Base-by-base conservation (phyloP, 2,888 invertebrate genomes). In the Callyntrura sp. region DNA sequence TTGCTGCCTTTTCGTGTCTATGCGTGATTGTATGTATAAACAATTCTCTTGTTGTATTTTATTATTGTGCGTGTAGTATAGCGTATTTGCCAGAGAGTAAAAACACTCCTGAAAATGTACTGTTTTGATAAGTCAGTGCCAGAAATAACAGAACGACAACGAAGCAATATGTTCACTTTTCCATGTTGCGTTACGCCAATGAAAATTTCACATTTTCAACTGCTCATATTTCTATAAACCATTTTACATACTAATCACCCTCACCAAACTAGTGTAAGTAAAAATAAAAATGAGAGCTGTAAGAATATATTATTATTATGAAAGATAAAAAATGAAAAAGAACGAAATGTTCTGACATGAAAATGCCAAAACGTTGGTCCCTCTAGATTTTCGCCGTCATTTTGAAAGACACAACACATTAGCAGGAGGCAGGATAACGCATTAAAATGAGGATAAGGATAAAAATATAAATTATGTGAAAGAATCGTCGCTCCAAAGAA, bases 71-170 rank as follows among this genome's bases (percentile, higher is more conserved):
- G 70, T 70, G 17, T 9, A 45, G 45, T 70, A 70, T 2, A 35
- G 3, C 70, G 14, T 45, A 0, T 70, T 17, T 17, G 3, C 1
- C 17, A n/a, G 28, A 35, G 25, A 35, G 35, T 57, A n/a, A n/a
- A n/a, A n/a, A 76, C 62, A 76, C 51, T 43, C 62, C 12, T 45
- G 48, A 23, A 25, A 76, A 51, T 17, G 43, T 68, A 35, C 87
- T 87, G 87, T 87, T 87, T 87, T 87, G 87, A 87, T 87, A 87
- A 87, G 45, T 82, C 57, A 73, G 87, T 87, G 87, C 87, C 87
- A 87, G 87, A 87, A 87, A 87, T 87, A 87, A 87, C 87, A 87
- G 82, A 78, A 87, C 65, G 86, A 86, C 86, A 81, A 87, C 81
- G 81, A 81, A 68, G 70, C 62, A 87, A 82, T 82, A 82, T 82